Base-by-base conservation (phyloP, 2,888 invertebrate species). In the Parnassius apollo region DNA sequence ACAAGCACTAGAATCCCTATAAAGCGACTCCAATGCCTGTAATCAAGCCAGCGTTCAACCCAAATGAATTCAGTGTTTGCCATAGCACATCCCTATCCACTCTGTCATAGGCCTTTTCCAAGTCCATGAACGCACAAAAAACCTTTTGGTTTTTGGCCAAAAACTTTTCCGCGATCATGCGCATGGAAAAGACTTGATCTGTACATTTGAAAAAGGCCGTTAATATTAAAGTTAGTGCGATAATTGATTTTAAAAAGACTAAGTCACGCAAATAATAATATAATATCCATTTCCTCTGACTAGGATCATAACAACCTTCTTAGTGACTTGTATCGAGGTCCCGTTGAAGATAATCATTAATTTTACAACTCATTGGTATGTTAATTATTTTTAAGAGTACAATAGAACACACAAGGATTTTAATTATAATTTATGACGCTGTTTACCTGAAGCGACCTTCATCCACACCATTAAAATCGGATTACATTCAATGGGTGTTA, bases 361-460 rank as follows among this genome's bases (percentile, higher is more conserved):
- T 53, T 64, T 59, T 56, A 59, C 55, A 59, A 60, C 22, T 46
- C 59, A 52, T 48, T 59, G 46, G 59, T 51, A 63, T 63, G 18
- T 63, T 63, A 63, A 63, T 56, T 50, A 46, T 49, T 58, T 62
- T 50, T 54, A 54, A 54, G 49, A 57, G 55, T 48, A 58, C 35
- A 55, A 54, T 11, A 18, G 18, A 18, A 18, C 18, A 50, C 45
- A 22, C n/a, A 48, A 61, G 50, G 22, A 49, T 49, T 50, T 35
- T 35, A 44, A 45, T 50, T 44, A 50, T 62, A 59, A 59, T 63
- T 63, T 59, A 63, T 42, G 62, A 59, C 46, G 7, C 13, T 46
- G 22, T 50, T 55, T 42, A 42, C 49, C 44, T 48, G 13, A 25
- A 8, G 13, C 54, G 42, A 45, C 53, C 52, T 62, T 58, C 49